Base-by-base conservation (phyloP, 53 echinoderm and acorn worm species). In the Crossaster papposus region DNA sequence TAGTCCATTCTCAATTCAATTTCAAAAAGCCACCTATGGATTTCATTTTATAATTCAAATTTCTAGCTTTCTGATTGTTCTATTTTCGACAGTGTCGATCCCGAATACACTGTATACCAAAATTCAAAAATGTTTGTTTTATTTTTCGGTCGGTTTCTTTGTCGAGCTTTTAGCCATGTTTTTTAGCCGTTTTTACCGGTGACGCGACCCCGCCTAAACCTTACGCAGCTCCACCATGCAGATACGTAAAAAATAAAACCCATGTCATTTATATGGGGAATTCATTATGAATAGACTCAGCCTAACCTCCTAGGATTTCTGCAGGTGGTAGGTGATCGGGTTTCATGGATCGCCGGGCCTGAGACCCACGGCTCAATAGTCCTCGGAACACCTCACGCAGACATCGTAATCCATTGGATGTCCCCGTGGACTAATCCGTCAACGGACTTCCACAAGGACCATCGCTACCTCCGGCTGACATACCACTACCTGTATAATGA, bases 81-180 rank as follows among this genome's bases (percentile, higher is more conserved):
- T 51, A n/a, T 78, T 52, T 20, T 23, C n/a, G n/a, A n/a, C n/a
- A n/a, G n/a, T n/a, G n/a, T n/a, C n/a, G n/a, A n/a, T n/a, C n/a
- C n/a, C 35, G n/a, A 64, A 65, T 20, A 36, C 11, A 62, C 8
- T 12, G 36, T 13, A 82, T 38, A 23, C 38, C 64, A 44, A 76
- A 51, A 2, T 5, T 0, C n/a, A 3, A 20, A 51, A 17, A 36
- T 78, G 68, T 65, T 82, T 82, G 64, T 82, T 70, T 82, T 65
- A 70, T 64, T 44, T 82, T 50, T 38, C 30, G 65, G 36, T 33
- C 65, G 64, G 38, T 65, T 22, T 82, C 22, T 44, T 70, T 82
- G 35, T 65, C 14, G 15, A 14, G 65, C 65, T 18, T 50, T 70
- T 28, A 82, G 82, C 38, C 37, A 34, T 65, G 36, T 65, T 65